Conservation (phyloP, 2,888 invertebrate species). For the Pyralis farinalis region DNA sequence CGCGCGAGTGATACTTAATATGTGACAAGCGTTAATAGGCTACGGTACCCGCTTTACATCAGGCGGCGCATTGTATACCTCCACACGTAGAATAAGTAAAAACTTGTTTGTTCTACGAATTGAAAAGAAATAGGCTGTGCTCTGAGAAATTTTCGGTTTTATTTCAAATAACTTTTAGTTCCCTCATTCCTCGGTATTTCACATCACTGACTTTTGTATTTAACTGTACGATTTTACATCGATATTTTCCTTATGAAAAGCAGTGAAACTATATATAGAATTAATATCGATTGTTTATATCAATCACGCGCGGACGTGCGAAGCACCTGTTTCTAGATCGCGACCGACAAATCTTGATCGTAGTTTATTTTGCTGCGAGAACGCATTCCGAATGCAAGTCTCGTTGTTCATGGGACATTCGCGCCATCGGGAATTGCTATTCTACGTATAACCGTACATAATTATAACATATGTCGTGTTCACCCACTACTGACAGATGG, state of each 20-base stretch:
- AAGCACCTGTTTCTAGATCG: conserved; percentile 71
- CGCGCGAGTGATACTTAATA: too few relatives aligned
- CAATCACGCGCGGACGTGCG: conserved; percentile 32
- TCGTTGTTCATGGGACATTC: conserved; percentile 57
- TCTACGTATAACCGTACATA: conserved; percentile 56
- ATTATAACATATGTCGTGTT: conserved; percentile 65
- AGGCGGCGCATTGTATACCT: too few relatives aligned
- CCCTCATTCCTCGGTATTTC: too few relatives aligned
- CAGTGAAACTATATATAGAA: conserved; percentile 16
- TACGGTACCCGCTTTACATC: too few relatives aligned
- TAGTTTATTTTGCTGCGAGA: conserved; percentile 28
- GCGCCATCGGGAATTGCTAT: conserved; percentile 55
- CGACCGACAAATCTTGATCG: conserved; percentile 65
- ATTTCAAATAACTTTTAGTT: too few relatives aligned
- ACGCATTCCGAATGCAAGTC: conserved; percentile 54
- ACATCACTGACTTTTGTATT: too few relatives aligned
- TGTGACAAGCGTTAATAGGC: too few relatives aligned
- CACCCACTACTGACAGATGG: conserved; percentile 60
- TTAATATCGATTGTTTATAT: conserved; percentile 28
- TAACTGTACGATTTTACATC: not conserved
- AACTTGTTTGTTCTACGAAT: too few relatives aligned
- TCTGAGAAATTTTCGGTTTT: too few relatives aligned
- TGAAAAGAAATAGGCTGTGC: too few relatives aligned
- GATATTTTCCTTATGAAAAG: conserved; percentile 11
- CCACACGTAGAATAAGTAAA: too few relatives aligned